Evolutionary conservation across 2,113 vertebrate species (phyloP).

Genomic region (Danionella cerebrum): DNA sequence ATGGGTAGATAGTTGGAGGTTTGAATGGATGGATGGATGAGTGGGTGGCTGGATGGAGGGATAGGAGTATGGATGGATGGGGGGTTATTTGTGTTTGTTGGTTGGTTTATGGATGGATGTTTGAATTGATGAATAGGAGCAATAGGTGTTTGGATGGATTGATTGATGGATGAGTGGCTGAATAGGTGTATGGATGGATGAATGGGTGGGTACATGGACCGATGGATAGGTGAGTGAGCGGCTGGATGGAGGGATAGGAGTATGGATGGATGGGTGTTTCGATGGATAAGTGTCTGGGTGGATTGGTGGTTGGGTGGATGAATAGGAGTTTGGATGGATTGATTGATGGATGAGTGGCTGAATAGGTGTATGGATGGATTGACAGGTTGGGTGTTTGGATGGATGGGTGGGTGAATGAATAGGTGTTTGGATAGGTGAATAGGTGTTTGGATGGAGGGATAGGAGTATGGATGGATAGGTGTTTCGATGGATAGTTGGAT

Average conservation of each 20-base stretch:
- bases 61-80: neutral
- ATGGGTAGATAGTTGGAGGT: neutral
- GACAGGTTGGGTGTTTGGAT: neutral
- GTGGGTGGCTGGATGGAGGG: neutral
- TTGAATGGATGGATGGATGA: neutral
- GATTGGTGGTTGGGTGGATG: neutral
- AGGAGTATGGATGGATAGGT: neutral
- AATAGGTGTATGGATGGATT: neutral
- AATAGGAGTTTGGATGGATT: too few species aligned
- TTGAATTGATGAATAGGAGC: too few species aligned
- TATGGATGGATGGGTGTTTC: neutral
- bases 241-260: neutral
- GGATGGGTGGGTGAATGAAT: too few species aligned
- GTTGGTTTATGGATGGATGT: neutral
- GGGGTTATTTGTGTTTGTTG: neutral
- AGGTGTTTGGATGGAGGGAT: neutral
- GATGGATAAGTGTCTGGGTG: neutral
- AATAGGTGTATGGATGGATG: neutral
- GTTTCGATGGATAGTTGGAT: neutral
- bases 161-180: neutral
- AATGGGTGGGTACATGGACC: too few species aligned
- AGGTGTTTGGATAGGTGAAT: neutral
- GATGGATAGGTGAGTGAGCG: neutral
- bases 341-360: neutral
- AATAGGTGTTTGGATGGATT: neutral